Conservation (phyloP, 1,140 invertebrate genomes). For the Microplitis mediator region DNA sequence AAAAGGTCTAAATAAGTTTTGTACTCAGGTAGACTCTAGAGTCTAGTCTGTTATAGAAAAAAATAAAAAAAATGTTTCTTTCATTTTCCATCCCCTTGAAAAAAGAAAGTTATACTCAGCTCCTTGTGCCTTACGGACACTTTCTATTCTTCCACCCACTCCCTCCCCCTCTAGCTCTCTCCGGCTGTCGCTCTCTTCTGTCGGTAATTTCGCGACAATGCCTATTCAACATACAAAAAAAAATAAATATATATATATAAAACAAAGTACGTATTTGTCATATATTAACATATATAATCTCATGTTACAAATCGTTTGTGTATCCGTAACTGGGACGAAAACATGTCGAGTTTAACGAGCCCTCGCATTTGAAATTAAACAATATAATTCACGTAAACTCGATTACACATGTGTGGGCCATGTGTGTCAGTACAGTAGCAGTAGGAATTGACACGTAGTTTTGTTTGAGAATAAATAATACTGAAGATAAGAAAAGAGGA, state of each 20-base stretch:
- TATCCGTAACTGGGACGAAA: neutral
- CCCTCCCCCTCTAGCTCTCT: neutral
- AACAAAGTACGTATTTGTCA: too few relatives aligned
- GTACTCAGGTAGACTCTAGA: too few relatives aligned
- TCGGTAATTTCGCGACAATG: neutral
- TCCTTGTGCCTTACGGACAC: conserved; percentile 8
- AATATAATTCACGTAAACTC: neutral
- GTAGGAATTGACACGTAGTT: neutral
- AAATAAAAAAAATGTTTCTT: neutral
- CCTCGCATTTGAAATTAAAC: neutral
- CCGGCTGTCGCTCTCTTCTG: neutral
- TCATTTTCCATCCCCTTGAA: conserved; percentile 14
- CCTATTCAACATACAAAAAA: too few relatives aligned
- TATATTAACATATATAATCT: neutral
- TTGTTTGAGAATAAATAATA: neutral
- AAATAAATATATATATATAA: too few relatives aligned
- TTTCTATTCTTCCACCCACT: conserved; percentile 22
- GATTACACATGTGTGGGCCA: too few relatives aligned
- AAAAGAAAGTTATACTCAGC: conserved; percentile 23
- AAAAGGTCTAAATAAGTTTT: too few relatives aligned
- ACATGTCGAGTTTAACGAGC: neutral
- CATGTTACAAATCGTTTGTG: neutral
- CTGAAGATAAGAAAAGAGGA: neutral
- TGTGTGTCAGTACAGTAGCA: neutral
- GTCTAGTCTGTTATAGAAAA: too few relatives aligned